Conservation (phyloP, 2,888 invertebrate genomes). For the Agrotis puta region DNA sequence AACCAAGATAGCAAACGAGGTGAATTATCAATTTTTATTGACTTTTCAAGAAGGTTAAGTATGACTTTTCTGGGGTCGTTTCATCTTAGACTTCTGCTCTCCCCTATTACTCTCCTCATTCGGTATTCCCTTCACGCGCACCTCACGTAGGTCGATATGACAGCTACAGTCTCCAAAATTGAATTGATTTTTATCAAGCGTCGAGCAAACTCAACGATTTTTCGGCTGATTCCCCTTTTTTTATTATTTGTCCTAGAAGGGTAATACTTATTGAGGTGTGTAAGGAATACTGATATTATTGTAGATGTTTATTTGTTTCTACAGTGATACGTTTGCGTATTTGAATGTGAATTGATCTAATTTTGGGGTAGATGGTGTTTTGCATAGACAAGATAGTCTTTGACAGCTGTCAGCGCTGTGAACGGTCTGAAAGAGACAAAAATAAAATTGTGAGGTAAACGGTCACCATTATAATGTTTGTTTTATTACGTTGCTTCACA, state of each 20-base stretch:
- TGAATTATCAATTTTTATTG: too few species aligned
- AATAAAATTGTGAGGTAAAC: not conserved
- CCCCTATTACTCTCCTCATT: slow-evolving; percentile 23
- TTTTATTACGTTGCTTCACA: too few species aligned
- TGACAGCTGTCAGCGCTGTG: not conserved
- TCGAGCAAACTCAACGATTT: slow-evolving; percentile 74
- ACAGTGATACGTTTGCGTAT: slow-evolving; percentile 32
- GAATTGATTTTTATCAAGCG: slow-evolving; percentile 80
- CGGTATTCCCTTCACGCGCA: slow-evolving; percentile 72
- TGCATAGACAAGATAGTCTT: not conserved
- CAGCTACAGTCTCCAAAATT: slow-evolving; percentile 77
- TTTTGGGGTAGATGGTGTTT: slow-evolving; percentile 13
- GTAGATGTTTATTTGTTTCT: slow-evolving; percentile 57
- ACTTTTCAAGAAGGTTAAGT: too few species aligned
- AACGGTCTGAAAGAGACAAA: not conserved
- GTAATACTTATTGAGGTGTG: slow-evolving; percentile 68
- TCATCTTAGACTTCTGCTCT: slow-evolving; percentile 51
- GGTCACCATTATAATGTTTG: too few species aligned
- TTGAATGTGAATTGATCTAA: slow-evolving; percentile 48
- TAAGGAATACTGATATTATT: slow-evolving; percentile 66
- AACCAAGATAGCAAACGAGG: too few species aligned
- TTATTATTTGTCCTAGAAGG: slow-evolving; percentile 74
- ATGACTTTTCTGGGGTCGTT: too few species aligned
- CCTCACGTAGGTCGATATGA: slow-evolving; percentile 75
- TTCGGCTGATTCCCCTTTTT: slow-evolving; percentile 72